These are phyloP conservation scores for Brienomyrus brachyistius DNA, from an alignment of 2,113 vertebrate species.

Conservation along the genomic window DNA sequence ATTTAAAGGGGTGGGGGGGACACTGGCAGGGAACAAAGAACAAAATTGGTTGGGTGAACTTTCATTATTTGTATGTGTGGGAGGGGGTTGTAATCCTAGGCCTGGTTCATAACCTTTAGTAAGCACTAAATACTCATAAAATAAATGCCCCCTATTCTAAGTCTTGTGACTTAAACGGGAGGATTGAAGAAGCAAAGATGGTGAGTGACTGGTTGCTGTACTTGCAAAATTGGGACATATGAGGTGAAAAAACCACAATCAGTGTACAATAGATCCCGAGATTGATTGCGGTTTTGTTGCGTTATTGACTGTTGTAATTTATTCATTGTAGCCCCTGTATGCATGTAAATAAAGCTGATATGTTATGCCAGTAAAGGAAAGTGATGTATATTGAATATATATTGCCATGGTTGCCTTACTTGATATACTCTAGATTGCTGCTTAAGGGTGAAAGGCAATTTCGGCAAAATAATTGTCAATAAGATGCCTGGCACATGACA, in stretches of 20 bases:
- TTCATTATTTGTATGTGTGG: neutral
- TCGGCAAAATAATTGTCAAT: conserved; percentile 10
- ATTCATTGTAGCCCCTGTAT: neutral
- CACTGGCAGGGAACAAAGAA: neutral
- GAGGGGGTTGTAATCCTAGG: neutral
- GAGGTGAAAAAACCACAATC: neutral
- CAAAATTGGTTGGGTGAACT: neutral
- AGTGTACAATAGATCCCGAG: neutral
- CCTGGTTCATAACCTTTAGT: neutral
- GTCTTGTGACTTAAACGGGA: neutral
- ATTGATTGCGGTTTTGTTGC: neutral
- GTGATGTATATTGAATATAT: neutral
- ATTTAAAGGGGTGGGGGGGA: neutral
- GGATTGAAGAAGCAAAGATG: no score
- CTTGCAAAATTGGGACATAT: neutral
- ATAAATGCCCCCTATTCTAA: neutral
- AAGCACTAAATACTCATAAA: neutral
- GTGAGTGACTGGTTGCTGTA: neutral
- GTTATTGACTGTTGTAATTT: neutral
- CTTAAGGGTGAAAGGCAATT: conserved; percentile 26
- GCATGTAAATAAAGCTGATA: neutral
- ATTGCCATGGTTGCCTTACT: conserved; percentile 30
- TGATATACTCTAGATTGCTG: conserved; percentile 29
- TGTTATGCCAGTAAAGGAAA: neutral
- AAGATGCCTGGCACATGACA: neutral